Evolutionary conservation across 92 coral and sea anemone species (phyloP).

Genomic region (Paragorgia papillata): DNA sequence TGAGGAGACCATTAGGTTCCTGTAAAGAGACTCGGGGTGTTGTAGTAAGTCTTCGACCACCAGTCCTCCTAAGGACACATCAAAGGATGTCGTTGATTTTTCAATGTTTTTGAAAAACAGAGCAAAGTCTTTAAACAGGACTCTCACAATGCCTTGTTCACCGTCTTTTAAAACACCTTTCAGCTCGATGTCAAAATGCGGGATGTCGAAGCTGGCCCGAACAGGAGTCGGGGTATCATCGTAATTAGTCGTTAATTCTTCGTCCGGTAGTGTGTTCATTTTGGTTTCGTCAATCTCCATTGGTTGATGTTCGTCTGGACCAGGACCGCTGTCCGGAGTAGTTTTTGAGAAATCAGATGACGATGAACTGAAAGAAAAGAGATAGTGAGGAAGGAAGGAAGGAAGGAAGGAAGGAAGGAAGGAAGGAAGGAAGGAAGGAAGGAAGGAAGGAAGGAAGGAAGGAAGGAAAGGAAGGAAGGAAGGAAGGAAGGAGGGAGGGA

Average conservation of each 20-base stretch:
- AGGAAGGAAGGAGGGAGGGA: slow-evolving; percentile 13
- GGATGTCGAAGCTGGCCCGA: slow-evolving; percentile 74
- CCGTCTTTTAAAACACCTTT: slow-evolving; percentile 80
- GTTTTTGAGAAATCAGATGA: slow-evolving; percentile 45
- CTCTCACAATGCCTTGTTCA: slow-evolving; percentile 87
- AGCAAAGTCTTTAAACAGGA: slow-evolving; percentile 75
- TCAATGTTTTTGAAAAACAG: slow-evolving; percentile 69
- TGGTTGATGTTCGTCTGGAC: slow-evolving; percentile 38
- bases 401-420: not conserved
- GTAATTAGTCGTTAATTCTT: not conserved
- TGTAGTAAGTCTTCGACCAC: slow-evolving; percentile 88
- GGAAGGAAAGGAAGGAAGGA: not conserved
- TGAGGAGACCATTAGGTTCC: slow-evolving; percentile 87
- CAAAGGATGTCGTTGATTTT: slow-evolving; percentile 72
- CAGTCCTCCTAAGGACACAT: slow-evolving; percentile 86
- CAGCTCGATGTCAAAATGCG: slow-evolving; percentile 86
- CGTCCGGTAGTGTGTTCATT: slow-evolving; percentile 14
- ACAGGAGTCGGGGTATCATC: slow-evolving; percentile 78
- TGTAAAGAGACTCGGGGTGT: slow-evolving; percentile 76
- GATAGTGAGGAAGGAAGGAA: not conserved
- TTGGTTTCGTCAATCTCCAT: slow-evolving; percentile 22
- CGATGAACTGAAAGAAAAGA: slow-evolving; percentile 64
- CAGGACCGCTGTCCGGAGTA: not conserved
- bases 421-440: slow-evolving; percentile 5
- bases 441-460: not conserved